Base-by-base conservation (phyloP, 2,888 invertebrate genomes). In the Ormyrus labotus region DNA sequence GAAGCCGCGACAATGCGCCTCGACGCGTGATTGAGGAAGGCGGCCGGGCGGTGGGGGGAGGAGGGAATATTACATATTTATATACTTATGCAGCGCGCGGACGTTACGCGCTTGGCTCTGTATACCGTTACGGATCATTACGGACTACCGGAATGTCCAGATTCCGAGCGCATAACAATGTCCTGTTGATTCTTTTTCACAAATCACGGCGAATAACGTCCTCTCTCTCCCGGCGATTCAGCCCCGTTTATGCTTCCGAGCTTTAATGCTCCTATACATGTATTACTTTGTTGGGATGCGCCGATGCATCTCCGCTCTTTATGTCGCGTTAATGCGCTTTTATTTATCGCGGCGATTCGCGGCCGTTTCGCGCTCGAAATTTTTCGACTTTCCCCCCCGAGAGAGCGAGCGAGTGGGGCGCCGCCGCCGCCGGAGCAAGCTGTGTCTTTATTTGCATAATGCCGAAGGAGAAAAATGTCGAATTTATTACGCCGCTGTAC, bases 51-150 rank as follows among this genome's bases (percentile, higher is more conserved):
- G 64, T 7, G 58, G 50, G 55, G 65, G 57, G 34, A 50, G 34
- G 13, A 13, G 13, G 55, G 61, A 57, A 57, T 72, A 61, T 74
- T 67, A 74, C 65, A 78, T 73, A 73, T 81, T 69, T 73, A 77
- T 81, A 53, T 81, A 77, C 53, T 71, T 73, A 63, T 64, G 34
- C 58, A 51, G 34, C 67, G 34, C 34, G 8, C 10, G 19, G 47
- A 57, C 51, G 51, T 55, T 19, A 53, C 45, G 50, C 60, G 50
- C 51, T 50, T 34, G 63, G 34, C 34, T 34, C 34, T 53, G 48
- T 69, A 19, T 79, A 84, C 84, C 84, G 84, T 85, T 85, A 85
- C 83, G 85, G 83, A 84, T 85, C 85, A 85, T 85, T 85, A 85
- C 82, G 81, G 81, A 81, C 84, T 83, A 82, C 83, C 82, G 83